phyloP scores from a whole-genome alignment of 2,113 vertebrate species.

The Phalacrocorax aristotelis region DNA sequence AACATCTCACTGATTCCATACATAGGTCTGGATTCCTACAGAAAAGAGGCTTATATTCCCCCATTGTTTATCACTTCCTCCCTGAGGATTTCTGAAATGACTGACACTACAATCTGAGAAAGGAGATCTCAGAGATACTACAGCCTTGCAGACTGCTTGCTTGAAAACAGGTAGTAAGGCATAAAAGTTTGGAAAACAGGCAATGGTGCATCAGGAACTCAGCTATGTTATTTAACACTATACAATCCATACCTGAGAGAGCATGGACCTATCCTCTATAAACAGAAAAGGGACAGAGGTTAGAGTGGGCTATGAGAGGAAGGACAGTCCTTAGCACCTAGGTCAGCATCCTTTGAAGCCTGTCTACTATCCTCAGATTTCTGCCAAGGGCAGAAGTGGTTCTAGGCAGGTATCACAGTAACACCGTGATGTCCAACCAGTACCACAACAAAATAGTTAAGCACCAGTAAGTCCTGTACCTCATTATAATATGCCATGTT shows the following conservation, averaged over 20 bases:
- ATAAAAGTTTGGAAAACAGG: not conserved
- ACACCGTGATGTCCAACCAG: not conserved
- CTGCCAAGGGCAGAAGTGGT: not conserved
- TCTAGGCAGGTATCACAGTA: not conserved
- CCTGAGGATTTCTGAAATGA: not conserved
- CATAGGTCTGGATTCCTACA: not conserved
- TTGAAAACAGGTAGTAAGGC: not conserved
- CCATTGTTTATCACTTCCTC: not conserved
- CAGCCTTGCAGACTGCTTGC: not conserved
- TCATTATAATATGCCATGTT: not conserved
- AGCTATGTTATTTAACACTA: not conserved
- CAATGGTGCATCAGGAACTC: not conserved
- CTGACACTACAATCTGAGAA: not conserved
- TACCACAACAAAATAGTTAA: not conserved
- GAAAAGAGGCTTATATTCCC: not conserved
- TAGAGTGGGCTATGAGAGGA: not conserved
- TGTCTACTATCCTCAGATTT: not conserved
- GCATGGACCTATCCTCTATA: not conserved
- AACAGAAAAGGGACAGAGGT: not conserved
- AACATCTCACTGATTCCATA: not conserved
- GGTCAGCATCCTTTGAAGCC: not conserved
- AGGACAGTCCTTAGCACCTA: not conserved
- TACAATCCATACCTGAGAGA: not conserved
- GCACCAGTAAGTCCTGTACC: not conserved
- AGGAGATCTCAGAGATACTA: not conserved